A percentile compares a stretch with the other conserved stretches of the same genome.
phyloP scores from a whole-genome alignment of 2,888 invertebrate species.

The Cristatella mucedo region DNA sequence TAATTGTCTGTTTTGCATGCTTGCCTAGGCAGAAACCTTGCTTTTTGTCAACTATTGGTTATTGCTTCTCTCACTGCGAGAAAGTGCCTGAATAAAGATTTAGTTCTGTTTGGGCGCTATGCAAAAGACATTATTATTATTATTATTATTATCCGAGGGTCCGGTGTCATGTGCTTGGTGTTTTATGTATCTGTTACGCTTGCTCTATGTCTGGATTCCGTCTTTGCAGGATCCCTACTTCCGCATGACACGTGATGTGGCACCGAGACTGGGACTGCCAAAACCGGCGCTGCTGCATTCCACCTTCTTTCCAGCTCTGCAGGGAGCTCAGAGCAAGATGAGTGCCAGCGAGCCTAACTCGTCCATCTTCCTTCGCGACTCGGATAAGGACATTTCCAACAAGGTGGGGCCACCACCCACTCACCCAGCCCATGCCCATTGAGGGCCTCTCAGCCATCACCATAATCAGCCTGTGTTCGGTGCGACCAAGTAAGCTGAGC shows the following conservation, averaged over 20 bases:
- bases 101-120: too few relatives aligned
- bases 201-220: too few relatives aligned
- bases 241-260: slow-evolving; percentile 95
- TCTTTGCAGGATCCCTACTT: slow-evolving; percentile 75
- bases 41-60: too few relatives aligned
- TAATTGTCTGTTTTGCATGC: too few relatives aligned
- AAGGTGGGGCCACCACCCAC: too few relatives aligned
- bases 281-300: slow-evolving; percentile 78
- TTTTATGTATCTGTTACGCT: not conserved
- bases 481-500: too few relatives aligned
- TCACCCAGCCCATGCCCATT: too few relatives aligned
- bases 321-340: slow-evolving; percentile 96
- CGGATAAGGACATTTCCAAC: slow-evolving; percentile 81
- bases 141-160: not conserved
- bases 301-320: slow-evolving; percentile 77
- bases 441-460: not conserved
- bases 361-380: slow-evolving; percentile 85
- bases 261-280: slow-evolving; percentile 66
- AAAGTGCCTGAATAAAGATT: not conserved
- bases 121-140: too few relatives aligned
- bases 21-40: too few relatives aligned
- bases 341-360: slow-evolving; percentile 84
- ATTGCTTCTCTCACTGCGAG: too few relatives aligned
- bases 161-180: not conserved
- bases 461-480: not conserved